These are phyloP conservation scores for Corydoras sp. DNA, from an alignment of 2,113 vertebrate species.

Conservation along the genomic window DNA sequence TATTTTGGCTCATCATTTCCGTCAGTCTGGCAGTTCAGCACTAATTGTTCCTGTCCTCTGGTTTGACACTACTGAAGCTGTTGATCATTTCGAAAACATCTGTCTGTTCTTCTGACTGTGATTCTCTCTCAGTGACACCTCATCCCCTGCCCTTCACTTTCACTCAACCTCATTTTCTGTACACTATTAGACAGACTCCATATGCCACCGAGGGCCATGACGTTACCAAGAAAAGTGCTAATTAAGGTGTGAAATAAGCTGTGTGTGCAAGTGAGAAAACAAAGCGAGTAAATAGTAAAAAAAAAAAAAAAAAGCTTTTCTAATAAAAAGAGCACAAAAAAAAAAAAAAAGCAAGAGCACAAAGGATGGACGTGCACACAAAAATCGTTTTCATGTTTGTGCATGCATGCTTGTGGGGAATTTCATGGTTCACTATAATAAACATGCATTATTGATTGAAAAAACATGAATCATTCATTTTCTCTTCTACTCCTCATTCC, in stretches of 20 bases:
- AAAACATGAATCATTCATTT: conserved; percentile 33
- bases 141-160: background rate
- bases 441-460: conserved; percentile 35
- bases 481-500: conserved; percentile 4
- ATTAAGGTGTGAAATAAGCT: conserved; percentile 10
- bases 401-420: background rate
- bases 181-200: background rate
- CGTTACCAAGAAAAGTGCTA: conserved; percentile 8
- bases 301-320: background rate
- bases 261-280: background rate
- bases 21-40: too few species aligned
- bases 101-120: too few species aligned
- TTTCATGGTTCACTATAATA: conserved; percentile 15
- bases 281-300: background rate
- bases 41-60: too few species aligned
- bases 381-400: background rate
- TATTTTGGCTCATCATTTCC: too few species aligned
- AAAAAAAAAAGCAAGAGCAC: background rate
- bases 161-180: background rate
- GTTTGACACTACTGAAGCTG: too few species aligned
- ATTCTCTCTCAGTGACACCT: too few species aligned
- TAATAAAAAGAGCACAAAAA: background rate
- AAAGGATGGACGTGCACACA: background rate
- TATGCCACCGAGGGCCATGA: background rate
- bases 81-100: too few species aligned